Percentiles rank a stretch among this genome's conserved stretches.
These are phyloP conservation scores for Brachystomella parvula DNA, from an alignment of 1,140 invertebrate genomes.

Conservation along the genomic window DNA sequence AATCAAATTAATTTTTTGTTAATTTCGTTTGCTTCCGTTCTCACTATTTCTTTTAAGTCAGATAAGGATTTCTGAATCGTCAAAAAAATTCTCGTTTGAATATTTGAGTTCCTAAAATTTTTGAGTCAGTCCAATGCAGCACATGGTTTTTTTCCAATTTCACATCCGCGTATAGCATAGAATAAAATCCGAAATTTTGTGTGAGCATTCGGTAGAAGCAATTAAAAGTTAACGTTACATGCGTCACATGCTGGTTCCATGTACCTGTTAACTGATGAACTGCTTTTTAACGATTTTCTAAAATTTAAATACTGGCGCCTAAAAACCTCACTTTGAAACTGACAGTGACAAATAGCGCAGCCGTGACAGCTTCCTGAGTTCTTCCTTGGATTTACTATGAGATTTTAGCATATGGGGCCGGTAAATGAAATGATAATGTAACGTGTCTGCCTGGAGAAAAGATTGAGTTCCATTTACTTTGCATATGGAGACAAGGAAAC, in stretches of 20 bases:
- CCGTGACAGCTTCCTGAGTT: not conserved
- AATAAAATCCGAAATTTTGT: no score
- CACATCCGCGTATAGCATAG: not conserved
- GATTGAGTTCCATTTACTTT: not conserved
- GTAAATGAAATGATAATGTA: not conserved
- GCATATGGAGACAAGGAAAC: no score
- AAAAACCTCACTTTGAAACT: not conserved
- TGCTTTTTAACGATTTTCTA: no score
- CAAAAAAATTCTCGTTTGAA: not conserved
- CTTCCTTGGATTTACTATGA: not conserved
- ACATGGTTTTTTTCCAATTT: not conserved
- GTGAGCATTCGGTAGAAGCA: no score
- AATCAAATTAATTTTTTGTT: not conserved
- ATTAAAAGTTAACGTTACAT: no score
- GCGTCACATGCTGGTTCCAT: no score
- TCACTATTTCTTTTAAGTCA: not conserved
- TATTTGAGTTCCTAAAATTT: not conserved
- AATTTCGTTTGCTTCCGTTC: not conserved
- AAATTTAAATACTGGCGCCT: no score
- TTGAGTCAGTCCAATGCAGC: not conserved
- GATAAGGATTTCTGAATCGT: not conserved
- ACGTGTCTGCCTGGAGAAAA: not conserved
- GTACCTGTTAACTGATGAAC: no score
- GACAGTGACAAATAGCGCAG: not conserved
- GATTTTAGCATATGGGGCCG: not conserved